These are phyloP conservation scores for Montipora cactus DNA, from an alignment of 64 coral and sea anemone genomes.

Conservation along the genomic window DNA sequence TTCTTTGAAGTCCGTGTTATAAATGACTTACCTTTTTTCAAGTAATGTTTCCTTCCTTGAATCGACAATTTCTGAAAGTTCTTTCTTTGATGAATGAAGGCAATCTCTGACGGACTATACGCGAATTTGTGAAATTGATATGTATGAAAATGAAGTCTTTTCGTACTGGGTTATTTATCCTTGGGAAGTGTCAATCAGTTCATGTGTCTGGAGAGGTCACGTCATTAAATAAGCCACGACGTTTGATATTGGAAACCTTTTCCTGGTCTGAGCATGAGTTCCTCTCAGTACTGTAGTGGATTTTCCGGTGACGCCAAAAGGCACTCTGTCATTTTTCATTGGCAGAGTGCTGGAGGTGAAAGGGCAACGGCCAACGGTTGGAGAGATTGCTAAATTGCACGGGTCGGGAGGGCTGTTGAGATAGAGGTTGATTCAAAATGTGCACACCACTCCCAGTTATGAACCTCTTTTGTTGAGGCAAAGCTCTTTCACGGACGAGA, in stretches of 20 bases:
- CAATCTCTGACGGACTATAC: neutral
- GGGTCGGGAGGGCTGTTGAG: neutral
- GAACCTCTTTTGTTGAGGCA: no score
- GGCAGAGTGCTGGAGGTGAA: neutral
- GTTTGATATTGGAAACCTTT: no score
- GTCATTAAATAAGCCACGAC: neutral
- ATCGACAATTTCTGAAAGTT: neutral
- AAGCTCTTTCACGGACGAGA: no score
- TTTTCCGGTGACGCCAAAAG: neutral
- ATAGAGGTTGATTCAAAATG: neutral
- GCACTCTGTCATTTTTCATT: neutral
- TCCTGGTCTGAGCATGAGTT: neutral
- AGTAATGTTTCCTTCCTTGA: neutral
- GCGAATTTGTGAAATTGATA: conserved; percentile 47
- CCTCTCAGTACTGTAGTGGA: neutral
- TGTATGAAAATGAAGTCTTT: conserved; percentile 22
- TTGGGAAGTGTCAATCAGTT: conserved; percentile 30
- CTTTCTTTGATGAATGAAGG: neutral
- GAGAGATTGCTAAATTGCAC: no score
- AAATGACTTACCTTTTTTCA: neutral
- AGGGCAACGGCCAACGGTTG: neutral
- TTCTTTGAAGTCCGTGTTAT: neutral
- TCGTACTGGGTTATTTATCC: neutral
- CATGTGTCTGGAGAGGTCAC: conserved; percentile 20
- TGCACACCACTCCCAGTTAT: neutral